Evolutionary conservation across 2,888 invertebrate genomes (phyloP), one percentile per base, ranked within the genome.

Genomic region (Punctoribates punctum): DNA sequence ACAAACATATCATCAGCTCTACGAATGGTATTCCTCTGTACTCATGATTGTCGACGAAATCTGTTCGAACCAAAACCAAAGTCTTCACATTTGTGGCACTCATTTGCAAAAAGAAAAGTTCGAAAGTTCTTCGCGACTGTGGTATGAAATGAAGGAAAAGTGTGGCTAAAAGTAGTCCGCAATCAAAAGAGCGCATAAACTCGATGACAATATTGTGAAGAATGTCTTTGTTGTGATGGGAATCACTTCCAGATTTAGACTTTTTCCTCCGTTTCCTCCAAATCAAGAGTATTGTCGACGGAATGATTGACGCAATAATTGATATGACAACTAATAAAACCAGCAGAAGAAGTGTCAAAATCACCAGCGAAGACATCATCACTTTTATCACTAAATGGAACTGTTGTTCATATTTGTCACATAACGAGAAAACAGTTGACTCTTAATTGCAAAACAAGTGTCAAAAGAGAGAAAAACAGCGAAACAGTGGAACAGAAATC

Each of bases 121-220:
- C 70, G 38, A 75, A 75, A n/a, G 15, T 57, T n/a, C 11, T n/a
- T 11, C 76, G 51, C 11, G 57, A 57, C 20, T 73, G 57, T 8
- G 76, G 76, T 15, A 76, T 46, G 29, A 76, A 48, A 29, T 73
- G 72, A 17, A 76, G 73, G n/a, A 76, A 76, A 11, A 76, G 54
- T 1, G 73, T 13, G 17, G 73, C 76, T 20, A 76, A n/a, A 20
- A 76, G 54, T 23, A 76, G 73, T 0, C 76, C 76, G 23, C 73
- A 54, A 27, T 73, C 34, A 11, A 76, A 62, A 6, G 76, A 76
- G 8, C 73, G 60, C 34, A 76, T 34, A 27, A 73, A 73, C 11
- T 76, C 73, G 15, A 77, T 70, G 48, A 73, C 20, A 34, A 76
- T 73, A 25, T 57, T 65, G n/a, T 70, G 70, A 27, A 75, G 9